Base-by-base conservation (phyloP, 2,113 vertebrate species). In the Holacanthus passer region DNA sequence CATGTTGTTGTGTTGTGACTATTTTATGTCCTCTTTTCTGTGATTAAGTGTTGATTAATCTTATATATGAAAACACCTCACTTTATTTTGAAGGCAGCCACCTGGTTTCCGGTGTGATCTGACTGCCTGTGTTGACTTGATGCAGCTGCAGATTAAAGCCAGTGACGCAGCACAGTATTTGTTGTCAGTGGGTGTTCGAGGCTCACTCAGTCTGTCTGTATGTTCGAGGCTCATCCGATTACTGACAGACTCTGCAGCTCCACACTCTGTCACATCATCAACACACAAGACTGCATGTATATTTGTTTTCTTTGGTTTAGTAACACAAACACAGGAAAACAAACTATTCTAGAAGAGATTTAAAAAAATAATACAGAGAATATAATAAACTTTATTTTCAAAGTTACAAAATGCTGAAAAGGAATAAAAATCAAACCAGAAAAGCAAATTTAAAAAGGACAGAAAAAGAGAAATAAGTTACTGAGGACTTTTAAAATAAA, bases 221-320 rank as follows among this genome's bases (percentile, higher is more conserved):
- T n/a, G n/a, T n/a, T n/a, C n/a, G 84, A 39, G 10, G 60, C 67
- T 84, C 74, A 84, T 87, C 82, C 60, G 78, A 87, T 84, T 89
- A 84, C 43, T 41, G 65, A 43, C 77, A 45, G 59, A 71, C 39
- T 16, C 47, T 19, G 22, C 24, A n/a, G n/a, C n/a, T n/a, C 52
- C 67, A 24, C 68, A 58, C 7, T 7, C 35, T 37, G 43, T 45
- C 32, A 60, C 58, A 29, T 45, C 39, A 65, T 39, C 63, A 37
- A 37, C 8, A 37, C 35, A 37, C 35, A 37, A 37, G 35, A 37
- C 35, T 37, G 35, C 5, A 37, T 2, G 8, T 7, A 37, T 37
- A 5, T 37, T n/a, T 5, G 35, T 37, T 37, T 37, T 4, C 11
- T 41, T n/a, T 43, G 27, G 20, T 67, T 67, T 20, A 48, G 8